Base-by-base conservation (phyloP, 2,888 invertebrate species). In the Lissocephala sabroskyi region DNA sequence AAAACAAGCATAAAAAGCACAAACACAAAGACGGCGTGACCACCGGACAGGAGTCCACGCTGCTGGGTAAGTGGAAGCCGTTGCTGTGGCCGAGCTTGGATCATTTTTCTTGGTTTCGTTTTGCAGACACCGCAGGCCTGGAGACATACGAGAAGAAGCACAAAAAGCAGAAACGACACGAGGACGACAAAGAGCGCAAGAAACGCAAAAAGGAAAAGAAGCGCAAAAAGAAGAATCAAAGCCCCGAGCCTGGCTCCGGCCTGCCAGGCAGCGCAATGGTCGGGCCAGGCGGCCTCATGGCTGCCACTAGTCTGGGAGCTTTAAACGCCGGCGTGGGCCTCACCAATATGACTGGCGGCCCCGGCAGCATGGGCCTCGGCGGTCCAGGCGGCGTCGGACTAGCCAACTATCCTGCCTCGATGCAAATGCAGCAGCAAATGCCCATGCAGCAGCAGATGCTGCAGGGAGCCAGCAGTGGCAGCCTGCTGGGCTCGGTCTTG, bases 151-250 rank as follows among this genome's bases (percentile, higher is more conserved):
- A 96, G 80, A 96, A 96, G 88, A 96, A 96, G 82, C 96, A 96
- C 84, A 96, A 96, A 87, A 96, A 96, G 82, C 95, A 95, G 79
- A 96, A 95, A 82, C 87, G 95, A 29, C 95, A 96, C 70, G 96
- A 96, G 68, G 96, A 96, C 63, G 96, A 96, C 71, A 96, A 96
- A 79, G 96, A 96, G 79, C 88, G 95, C 28, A 96, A 95, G 86
- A 96, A 96, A 83, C 87, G 96, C 77, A 96, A 96, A 89, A 96
- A 96, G 86, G 96, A 97, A 80, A 96, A 97, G 85, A 96, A 96
- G 77, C 88, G 96, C 68, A 96, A 96, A 89, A 96, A 96, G 84
- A 95, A 95, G 78, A 94, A 95, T 79, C 95, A 95, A 84, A 95
- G 95, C 81, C 95, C 95, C 0, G 95, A 95, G 80, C 94, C 70